These are phyloP conservation scores for Ramphastos sulfuratus DNA, from an alignment of 2,113 vertebrate genomes.

Conservation along the genomic window DNA sequence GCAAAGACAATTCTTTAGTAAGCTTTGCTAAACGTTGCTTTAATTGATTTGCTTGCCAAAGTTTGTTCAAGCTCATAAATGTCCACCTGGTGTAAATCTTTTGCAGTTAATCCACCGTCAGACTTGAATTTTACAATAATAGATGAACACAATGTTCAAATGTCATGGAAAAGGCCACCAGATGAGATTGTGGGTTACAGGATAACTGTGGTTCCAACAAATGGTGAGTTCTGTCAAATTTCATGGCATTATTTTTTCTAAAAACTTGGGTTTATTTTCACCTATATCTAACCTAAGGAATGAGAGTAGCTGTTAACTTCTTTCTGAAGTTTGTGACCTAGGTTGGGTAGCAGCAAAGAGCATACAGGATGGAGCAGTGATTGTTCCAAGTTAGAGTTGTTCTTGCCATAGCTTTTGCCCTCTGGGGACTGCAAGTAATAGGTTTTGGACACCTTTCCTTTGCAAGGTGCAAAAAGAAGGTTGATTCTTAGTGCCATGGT, in stretches of 20 bases:
- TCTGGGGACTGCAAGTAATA: neutral
- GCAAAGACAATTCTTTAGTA: conserved; percentile 81
- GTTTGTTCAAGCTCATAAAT: conserved; percentile 46
- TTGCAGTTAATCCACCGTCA: conserved; percentile 91
- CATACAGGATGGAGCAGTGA: neutral
- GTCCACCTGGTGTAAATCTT: conserved; percentile 63
- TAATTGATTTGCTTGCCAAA: conserved; percentile 49
- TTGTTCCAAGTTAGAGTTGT: neutral
- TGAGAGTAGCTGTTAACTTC: neutral
- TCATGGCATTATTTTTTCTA: neutral
- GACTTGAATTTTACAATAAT: conserved; percentile 96
- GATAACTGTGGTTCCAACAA: conserved; percentile 85
- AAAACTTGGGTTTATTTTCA: neutral
- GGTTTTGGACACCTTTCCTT: neutral
- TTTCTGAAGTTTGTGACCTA: neutral
- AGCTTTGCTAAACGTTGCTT: conserved; percentile 70
- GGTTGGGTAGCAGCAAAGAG: neutral
- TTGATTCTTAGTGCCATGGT: neutral
- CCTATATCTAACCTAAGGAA: neutral
- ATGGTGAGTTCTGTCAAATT: conserved; percentile 79
- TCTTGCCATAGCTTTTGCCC: neutral
- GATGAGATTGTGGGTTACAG: conserved; percentile 89
- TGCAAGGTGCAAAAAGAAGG: neutral
- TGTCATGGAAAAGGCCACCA: conserved; percentile 87
- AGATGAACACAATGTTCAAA: conserved; percentile 93